Evolutionary conservation across 1,140 invertebrate species (phyloP).

Genomic region (Hylyphantes graminicola): DNA sequence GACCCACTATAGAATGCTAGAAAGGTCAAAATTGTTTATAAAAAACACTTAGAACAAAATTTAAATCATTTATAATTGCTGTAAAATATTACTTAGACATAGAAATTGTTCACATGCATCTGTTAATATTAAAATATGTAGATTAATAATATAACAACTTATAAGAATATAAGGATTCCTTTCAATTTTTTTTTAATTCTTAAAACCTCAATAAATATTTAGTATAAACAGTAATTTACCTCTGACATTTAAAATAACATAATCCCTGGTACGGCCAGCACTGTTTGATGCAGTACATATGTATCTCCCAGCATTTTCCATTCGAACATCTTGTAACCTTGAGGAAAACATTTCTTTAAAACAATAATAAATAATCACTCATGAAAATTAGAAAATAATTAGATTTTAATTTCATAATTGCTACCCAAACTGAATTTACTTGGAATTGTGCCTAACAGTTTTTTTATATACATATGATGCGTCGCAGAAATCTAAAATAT

Average conservation of each 20-base stretch:
- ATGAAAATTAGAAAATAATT: not conserved
- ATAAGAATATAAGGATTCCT: too few species aligned
- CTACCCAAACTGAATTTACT: too few species aligned
- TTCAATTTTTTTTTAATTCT: conserved; percentile 9
- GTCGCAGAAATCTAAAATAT: too few species aligned
- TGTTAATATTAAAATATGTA: not conserved
- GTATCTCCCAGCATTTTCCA: conserved; percentile 78
- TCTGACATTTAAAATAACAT: conserved; percentile 66
- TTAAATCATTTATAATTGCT: too few species aligned
- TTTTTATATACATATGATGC: too few species aligned
- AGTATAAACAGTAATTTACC: conserved; percentile 63
- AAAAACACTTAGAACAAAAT: too few species aligned
- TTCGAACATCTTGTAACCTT: conserved; percentile 69
- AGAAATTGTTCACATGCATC: not conserved
- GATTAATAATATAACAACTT: not conserved
- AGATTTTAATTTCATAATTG: too few species aligned
- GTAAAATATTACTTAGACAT: not conserved
- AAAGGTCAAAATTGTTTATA: conserved; percentile 15
- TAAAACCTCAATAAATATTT: too few species aligned
- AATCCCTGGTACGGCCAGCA: conserved; percentile 66
- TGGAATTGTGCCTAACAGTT: too few species aligned
- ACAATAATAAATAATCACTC: not conserved
- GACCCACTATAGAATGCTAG: conserved; percentile 38
- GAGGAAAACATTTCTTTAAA: conserved; percentile 60
- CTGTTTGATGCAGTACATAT: conserved; percentile 69